Evolutionary conservation across 2,113 vertebrate species (phyloP).

Genomic region (Paramormyrops kingsleyae): DNA sequence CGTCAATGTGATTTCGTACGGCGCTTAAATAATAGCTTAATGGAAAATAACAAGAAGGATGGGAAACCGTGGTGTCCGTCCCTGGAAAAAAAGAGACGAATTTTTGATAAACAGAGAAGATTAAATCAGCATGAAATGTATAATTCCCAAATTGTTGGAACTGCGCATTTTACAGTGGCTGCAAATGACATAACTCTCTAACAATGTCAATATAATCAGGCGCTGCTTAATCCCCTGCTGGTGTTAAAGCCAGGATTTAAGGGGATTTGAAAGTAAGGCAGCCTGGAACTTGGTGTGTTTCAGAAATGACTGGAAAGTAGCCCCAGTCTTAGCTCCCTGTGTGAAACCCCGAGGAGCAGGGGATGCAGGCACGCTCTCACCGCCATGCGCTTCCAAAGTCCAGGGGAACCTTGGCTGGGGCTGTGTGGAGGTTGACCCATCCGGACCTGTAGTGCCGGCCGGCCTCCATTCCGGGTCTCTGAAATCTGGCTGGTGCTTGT

Average conservation of each 20-base stretch:
- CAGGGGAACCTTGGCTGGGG: not conserved
- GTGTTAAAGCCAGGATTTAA: constrained; percentile 20
- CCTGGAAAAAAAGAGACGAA: not conserved
- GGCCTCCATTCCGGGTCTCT: not conserved
- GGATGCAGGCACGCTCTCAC: not conserved
- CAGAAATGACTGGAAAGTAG: constrained; percentile 16
- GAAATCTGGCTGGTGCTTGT: not conserved
- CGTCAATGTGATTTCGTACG: not conserved
- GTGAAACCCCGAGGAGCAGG: not conserved
- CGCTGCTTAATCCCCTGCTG: constrained; percentile 15
- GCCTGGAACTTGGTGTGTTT: constrained; percentile 3
- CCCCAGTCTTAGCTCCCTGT: not conserved
- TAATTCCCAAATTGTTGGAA: not conserved
- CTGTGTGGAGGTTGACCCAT: not conserved
- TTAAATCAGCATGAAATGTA: not conserved
- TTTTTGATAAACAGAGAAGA: not conserved
- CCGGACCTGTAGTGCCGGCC: not conserved
- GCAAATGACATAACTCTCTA: not conserved
- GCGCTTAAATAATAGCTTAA: not conserved
- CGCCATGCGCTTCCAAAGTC: not conserved
- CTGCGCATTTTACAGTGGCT: not conserved
- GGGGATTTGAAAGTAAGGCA: constrained; percentile 19
- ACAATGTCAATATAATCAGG: constrained; percentile 11
- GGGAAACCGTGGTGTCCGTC: not conserved
- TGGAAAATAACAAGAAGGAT: not conserved